Evolutionary conservation across 2,888 invertebrate species (phyloP).

Genomic region (Drosophila helvetica): DNA sequence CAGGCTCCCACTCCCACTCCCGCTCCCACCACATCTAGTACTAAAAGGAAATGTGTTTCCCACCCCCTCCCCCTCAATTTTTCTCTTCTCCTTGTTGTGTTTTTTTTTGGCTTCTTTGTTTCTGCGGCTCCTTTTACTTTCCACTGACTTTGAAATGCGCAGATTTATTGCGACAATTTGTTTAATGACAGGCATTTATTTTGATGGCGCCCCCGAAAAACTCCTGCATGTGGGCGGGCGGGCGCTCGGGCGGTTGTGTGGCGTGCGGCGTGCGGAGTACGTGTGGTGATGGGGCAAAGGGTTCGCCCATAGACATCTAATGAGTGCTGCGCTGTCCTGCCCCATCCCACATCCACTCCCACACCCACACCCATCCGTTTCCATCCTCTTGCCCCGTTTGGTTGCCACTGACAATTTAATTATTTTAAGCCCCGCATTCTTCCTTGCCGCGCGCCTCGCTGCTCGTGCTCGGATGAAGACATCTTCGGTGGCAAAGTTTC

Average conservation of each 20-base stretch:
- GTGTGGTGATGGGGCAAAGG: conserved; percentile 50
- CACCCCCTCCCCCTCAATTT: neutral
- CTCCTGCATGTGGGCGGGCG: conserved; percentile 18
- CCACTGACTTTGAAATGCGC: conserved; percentile 73
- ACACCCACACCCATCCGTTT: conserved; percentile 6
- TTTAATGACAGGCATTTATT: conserved; percentile 81
- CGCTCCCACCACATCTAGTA: neutral
- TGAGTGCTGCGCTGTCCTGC: conserved; percentile 47
- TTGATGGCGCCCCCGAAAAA: conserved; percentile 64
- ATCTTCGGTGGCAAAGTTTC: conserved; percentile 30
- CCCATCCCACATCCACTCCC: neutral
- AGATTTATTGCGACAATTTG: conserved; percentile 81
- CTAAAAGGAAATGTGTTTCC: neutral
- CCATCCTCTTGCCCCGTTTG: conserved; percentile 13
- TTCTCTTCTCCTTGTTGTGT: neutral
- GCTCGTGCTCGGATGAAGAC: conserved; percentile 24
- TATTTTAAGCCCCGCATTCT: conserved; percentile 70
- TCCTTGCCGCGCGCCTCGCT: conserved; percentile 24
- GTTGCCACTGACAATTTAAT: conserved; percentile 76
- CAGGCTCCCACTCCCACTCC: neutral
- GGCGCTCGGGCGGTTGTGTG: neutral
- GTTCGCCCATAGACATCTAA: conserved; percentile 61
- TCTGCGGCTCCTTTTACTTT: conserved; percentile 60
- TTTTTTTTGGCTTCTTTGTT: conserved; percentile 31
- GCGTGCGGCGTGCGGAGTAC: neutral